phyloP scores from a whole-genome alignment of 2,113 vertebrate species.

The Dromaius novaehollandiae region DNA sequence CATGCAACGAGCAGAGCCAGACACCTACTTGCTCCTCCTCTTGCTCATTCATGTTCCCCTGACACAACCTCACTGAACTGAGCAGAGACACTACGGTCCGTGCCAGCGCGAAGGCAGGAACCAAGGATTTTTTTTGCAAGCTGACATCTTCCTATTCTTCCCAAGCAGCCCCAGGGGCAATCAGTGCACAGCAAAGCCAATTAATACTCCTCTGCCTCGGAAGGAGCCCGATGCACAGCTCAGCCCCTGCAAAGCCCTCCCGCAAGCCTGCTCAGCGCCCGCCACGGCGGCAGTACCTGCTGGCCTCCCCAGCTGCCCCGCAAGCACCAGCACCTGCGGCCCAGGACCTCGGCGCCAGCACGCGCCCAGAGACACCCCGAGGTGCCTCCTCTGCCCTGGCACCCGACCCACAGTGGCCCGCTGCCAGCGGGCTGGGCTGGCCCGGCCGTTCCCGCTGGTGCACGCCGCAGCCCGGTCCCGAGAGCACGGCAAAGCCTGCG shows the following conservation, averaged over 20 bases:
- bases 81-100: rapidly evolving
- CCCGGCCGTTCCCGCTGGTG: background rate
- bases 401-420: background rate
- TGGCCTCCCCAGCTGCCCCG: background rate
- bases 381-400: background rate
- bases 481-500: background rate
- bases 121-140: background rate
- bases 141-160: background rate
- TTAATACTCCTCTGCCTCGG: background rate
- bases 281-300: background rate
- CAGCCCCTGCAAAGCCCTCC: background rate
- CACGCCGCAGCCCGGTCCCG: background rate
- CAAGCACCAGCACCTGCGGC: background rate
- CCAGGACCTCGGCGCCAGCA: rapidly evolving
- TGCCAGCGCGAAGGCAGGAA: slow-evolving; percentile 17
- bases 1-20: rapidly evolving
- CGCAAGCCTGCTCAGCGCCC: background rate
- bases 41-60: background rate
- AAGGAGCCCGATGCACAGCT: background rate
- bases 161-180: background rate
- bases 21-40: background rate
- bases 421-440: background rate
- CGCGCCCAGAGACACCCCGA: background rate
- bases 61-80: background rate
- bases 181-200: background rate